Conservation (phyloP, 2,113 vertebrate genomes). For the Eleginops maclovinus region DNA sequence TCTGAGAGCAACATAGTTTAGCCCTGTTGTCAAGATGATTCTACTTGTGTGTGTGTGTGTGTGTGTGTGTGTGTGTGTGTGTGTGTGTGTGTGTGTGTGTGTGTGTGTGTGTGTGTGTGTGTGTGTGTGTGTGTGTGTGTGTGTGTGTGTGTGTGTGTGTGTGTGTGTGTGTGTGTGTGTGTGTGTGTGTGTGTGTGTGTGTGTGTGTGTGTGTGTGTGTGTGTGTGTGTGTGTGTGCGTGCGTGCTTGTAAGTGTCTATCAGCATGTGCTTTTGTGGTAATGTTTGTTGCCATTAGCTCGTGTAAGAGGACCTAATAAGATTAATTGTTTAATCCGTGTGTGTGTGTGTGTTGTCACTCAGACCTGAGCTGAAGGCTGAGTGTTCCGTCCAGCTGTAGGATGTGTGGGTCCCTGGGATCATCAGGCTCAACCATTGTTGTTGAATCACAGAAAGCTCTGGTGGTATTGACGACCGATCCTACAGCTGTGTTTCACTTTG, state of each 20-base stretch:
- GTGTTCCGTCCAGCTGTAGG: no score
- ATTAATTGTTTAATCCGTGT: conserved; percentile 69
- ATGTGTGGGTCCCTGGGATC: neutral
- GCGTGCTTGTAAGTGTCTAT: conserved; percentile 3
- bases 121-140: no score
- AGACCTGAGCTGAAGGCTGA: conserved; percentile 24
- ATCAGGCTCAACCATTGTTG: neutral
- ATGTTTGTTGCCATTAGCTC: conserved; percentile 60
- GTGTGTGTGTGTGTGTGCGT: conserved; percentile 23
- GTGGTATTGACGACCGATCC: neutral
- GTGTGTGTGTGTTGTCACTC: conserved; percentile 7
- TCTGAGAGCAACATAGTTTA: conserved; percentile 7
- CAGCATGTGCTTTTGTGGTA: conserved; percentile 56
- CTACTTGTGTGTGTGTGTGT: conserved; percentile 15
- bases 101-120: conserved; percentile 28
- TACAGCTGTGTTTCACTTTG: conserved; percentile 9
- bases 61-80: no score
- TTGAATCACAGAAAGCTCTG: conserved; percentile 11
- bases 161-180: conserved; percentile 32
- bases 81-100: conserved; percentile 43
- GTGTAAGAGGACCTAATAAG: conserved; percentile 70
- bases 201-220: conserved; percentile 31
- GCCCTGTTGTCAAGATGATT: conserved; percentile 20
- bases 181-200: neutral
- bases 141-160: conserved; percentile 25